phyloP scores from a whole-genome alignment of 2,797 vertebrate genomes.

The Momotus momota region DNA sequence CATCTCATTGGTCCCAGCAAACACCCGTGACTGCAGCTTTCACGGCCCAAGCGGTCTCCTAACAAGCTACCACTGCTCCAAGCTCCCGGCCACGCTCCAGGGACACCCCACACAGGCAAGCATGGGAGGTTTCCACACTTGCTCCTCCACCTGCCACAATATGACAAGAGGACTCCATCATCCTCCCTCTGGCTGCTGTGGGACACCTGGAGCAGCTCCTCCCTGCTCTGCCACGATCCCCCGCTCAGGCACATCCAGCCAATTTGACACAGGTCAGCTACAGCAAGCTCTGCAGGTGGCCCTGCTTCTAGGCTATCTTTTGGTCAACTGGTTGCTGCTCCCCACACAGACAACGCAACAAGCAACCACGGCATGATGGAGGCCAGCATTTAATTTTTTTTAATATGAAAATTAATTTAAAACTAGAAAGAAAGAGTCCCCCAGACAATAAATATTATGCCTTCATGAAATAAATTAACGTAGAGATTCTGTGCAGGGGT shows the following conservation, averaged over 20 bases:
- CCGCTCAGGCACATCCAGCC: neutral
- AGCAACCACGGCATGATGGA: conserved; percentile 20
- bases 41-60: neutral
- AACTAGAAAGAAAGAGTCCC: conserved; percentile 61
- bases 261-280: fast-evolving
- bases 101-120: neutral
- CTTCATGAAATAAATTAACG: conserved; percentile 82
- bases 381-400: conserved; percentile 52
- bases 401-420: conserved; percentile 54
- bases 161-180: neutral
- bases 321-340: conserved; percentile 16
- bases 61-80: neutral
- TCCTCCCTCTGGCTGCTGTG: neutral
- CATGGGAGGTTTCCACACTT: neutral
- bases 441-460: conserved; percentile 80
- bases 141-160: neutral
- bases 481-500: conserved; percentile 58
- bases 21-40: neutral
- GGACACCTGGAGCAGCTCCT: neutral
- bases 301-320: neutral
- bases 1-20: neutral
- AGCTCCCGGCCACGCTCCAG: neutral
- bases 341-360: conserved; percentile 12
- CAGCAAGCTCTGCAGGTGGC: neutral
- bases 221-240: neutral